Evolutionary conservation across 2,888 invertebrate genomes (phyloP).

Genomic region (Nemapogon koenigi): DNA sequence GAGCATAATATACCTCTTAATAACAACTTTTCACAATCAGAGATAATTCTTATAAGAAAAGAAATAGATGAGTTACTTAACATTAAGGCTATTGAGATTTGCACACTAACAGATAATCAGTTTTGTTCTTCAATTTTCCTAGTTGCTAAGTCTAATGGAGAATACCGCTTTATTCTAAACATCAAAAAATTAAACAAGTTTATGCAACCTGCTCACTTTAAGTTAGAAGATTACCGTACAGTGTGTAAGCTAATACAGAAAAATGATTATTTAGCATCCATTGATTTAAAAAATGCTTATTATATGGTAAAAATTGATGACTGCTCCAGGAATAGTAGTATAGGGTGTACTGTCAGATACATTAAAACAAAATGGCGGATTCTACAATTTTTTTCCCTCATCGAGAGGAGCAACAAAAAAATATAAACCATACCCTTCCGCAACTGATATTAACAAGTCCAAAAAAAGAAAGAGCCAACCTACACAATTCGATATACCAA

Average conservation of each 20-base stretch:
- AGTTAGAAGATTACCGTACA: conserved; percentile 8
- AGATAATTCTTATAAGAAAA: not conserved
- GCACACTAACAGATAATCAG: not conserved
- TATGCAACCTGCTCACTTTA: conserved; percentile 1
- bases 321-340: too few species aligned
- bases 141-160: not conserved
- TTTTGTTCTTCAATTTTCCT: not conserved
- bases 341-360: too few species aligned
- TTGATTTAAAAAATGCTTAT: conserved; percentile 6
- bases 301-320: not conserved
- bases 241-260: conserved; percentile 5
- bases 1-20: not conserved
- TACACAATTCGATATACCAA: too few species aligned
- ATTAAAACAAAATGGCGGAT: too few species aligned
- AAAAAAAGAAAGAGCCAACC: not conserved
- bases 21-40: not conserved
- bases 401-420: not conserved
- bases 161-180: not conserved
- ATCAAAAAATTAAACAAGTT: not conserved
- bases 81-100: not conserved
- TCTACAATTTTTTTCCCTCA: not conserved
- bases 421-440: not conserved
- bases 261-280: conserved; percentile 4
- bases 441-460: not conserved
- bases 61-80: not conserved